Evolutionary conservation across 2,113 vertebrate genomes (phyloP).

Genomic region (Spilogale gracilis): DNA sequence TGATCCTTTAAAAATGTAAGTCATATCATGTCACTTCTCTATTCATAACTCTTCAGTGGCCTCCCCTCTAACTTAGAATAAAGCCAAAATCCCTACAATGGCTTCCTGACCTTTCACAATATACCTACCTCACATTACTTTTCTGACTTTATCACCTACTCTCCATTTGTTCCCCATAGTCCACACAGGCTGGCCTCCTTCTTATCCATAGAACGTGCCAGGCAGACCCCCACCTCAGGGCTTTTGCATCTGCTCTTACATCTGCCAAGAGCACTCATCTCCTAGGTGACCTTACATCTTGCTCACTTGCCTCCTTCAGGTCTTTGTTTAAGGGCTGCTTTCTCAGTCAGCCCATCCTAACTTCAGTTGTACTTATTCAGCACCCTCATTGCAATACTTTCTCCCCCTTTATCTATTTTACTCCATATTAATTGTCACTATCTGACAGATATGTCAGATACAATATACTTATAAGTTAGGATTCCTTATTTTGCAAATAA

Average conservation of each 20-base stretch:
- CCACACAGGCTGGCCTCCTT: background rate
- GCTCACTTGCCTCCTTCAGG: background rate
- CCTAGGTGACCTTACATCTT: background rate
- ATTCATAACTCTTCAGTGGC: background rate
- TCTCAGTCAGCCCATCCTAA: background rate
- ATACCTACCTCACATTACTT: background rate
- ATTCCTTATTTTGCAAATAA: background rate
- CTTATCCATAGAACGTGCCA: background rate
- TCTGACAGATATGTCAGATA: background rate
- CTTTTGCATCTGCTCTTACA: background rate
- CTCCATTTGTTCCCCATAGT: background rate
- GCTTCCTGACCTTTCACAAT: background rate
- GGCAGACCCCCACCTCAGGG: background rate
- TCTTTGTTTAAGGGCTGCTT: background rate
- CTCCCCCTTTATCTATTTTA: background rate
- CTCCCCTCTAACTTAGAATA: background rate
- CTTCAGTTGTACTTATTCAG: background rate
- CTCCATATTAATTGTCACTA: background rate
- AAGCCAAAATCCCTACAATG: background rate
- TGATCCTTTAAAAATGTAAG: background rate
- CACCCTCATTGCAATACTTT: background rate
- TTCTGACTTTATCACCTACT: background rate
- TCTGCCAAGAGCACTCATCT: background rate
- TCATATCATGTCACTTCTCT: background rate
- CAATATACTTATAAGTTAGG: background rate